A percentile compares a stretch with the other conserved stretches of the same genome.
Evolutionary conservation across 2,888 invertebrate genomes (phyloP).

Genomic region (Torymus texanus): DNA sequence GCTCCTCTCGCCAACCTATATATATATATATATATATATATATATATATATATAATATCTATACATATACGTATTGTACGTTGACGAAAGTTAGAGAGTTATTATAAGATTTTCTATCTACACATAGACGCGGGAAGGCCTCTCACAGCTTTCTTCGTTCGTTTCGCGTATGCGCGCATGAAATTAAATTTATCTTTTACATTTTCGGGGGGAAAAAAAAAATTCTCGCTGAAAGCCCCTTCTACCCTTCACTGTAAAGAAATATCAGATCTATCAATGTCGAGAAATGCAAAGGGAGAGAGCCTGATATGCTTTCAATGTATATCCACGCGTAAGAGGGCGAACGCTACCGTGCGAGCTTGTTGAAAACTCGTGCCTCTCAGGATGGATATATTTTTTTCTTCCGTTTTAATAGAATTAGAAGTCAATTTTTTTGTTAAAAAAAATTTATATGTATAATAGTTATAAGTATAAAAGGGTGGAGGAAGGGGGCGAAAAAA

Average conservation of each 20-base stretch:
- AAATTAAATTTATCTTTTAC: neutral
- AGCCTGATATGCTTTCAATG: slow-evolving; percentile 5
- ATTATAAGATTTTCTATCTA: neutral
- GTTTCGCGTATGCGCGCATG: no score
- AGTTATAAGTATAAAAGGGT: no score
- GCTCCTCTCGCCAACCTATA: no score
- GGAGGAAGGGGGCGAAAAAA: no score
- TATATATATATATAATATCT: no score
- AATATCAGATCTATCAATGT: slow-evolving; percentile 50
- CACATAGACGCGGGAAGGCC: neutral
- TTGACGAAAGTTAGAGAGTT: slow-evolving; percentile 24
- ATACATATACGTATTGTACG: neutral
- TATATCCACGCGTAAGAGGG: neutral
- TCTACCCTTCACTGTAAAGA: neutral
- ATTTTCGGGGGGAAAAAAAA: neutral
- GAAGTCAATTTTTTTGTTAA: no score
- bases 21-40: no score
- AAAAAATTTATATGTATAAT: no score
- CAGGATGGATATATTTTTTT: no score
- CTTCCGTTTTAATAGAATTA: no score
- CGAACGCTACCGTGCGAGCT: neutral
- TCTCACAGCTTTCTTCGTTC: neutral
- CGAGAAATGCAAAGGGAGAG: slow-evolving; percentile 15
- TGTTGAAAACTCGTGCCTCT: neutral
- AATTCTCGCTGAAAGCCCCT: neutral